phyloP scores from a whole-genome alignment of 2,797 vertebrate species.

The Loriculus beryllinus region DNA sequence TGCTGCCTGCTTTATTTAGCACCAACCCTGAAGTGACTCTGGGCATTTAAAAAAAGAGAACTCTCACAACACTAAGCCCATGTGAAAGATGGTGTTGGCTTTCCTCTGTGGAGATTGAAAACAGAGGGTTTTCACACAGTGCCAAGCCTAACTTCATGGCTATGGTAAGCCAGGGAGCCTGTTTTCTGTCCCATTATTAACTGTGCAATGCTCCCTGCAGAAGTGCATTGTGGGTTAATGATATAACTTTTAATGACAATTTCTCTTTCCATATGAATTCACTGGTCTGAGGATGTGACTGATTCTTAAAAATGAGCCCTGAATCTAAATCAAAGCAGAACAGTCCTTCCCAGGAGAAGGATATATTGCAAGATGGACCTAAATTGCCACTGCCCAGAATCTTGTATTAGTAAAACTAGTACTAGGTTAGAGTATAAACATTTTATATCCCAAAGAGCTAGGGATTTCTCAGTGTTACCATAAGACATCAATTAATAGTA shows the following conservation, averaged over 20 bases:
- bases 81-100: slow-evolving; percentile 45
- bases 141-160: slow-evolving; percentile 17
- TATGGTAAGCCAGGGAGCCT: background rate
- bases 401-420: background rate
- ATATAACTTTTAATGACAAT: background rate
- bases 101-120: slow-evolving; percentile 35
- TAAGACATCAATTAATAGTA: background rate
- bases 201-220: background rate
- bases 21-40: slow-evolving; percentile 20
- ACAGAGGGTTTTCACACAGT: background rate
- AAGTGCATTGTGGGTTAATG: background rate
- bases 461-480: background rate
- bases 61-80: slow-evolving; percentile 25
- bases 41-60: slow-evolving; percentile 43
- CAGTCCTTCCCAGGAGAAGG: background rate
- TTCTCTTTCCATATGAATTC: background rate
- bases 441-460: background rate
- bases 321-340: background rate
- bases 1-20: slow-evolving; percentile 57
- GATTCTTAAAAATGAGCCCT: background rate
- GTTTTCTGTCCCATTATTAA: background rate
- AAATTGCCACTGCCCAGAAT: background rate
- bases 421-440: background rate
- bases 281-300: background rate
- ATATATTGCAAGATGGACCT: background rate